These are phyloP conservation scores for Recurvirostra avosetta DNA, from an alignment of 2,113 vertebrate species.

Conservation along the genomic window DNA sequence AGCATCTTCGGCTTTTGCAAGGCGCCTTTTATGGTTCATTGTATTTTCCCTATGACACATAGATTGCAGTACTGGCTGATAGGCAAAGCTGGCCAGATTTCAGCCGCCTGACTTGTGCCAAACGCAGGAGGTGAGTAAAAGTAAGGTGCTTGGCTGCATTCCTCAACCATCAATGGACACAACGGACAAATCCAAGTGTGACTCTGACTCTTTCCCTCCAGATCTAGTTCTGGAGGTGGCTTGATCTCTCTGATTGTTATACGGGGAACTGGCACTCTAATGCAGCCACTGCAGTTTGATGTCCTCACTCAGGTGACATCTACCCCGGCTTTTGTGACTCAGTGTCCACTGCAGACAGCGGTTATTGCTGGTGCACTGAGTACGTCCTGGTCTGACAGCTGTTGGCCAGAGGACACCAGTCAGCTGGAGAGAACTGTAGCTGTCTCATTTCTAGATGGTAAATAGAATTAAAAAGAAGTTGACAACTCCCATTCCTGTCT, in stretches of 20 bases:
- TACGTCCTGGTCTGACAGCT: not conserved
- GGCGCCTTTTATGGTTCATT: not conserved
- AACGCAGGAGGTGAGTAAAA: not conserved
- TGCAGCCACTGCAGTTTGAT: not conserved
- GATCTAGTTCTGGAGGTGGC: not conserved
- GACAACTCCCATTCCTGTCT: not conserved
- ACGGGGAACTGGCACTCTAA: not conserved
- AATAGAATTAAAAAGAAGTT: not conserved
- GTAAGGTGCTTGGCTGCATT: not conserved
- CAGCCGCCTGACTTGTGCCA: not conserved
- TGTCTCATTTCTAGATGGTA: not conserved
- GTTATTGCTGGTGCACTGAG: not conserved
- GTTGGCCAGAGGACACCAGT: not conserved
- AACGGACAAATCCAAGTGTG: not conserved
- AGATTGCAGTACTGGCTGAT: not conserved
- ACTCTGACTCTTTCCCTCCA: not conserved
- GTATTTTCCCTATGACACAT: not conserved
- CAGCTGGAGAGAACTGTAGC: not conserved
- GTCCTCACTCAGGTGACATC: not conserved
- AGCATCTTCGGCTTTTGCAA: not conserved
- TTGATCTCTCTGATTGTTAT: not conserved
- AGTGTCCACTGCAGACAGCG: no score
- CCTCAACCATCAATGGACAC: fast-evolving
- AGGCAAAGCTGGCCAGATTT: not conserved
- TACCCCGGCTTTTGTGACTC: not conserved